phyloP scores from a whole-genome alignment of 2,113 vertebrate species.

The Phycodurus eques region DNA sequence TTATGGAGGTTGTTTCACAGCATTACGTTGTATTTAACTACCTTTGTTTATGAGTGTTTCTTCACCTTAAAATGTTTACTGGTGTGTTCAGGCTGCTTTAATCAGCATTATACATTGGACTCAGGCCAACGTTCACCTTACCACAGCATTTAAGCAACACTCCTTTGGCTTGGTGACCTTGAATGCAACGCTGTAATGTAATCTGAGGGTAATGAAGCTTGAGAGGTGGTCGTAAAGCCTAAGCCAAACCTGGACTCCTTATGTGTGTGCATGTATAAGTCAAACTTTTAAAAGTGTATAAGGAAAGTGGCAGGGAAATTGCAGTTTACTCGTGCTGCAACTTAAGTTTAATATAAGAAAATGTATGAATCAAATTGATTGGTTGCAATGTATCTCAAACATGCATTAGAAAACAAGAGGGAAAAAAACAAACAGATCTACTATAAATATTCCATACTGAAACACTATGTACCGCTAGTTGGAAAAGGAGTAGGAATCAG shows the following conservation, averaged over 20 bases:
- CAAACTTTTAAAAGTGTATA: background rate
- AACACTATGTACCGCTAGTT: no score
- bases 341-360: no score
- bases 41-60: background rate
- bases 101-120: background rate
- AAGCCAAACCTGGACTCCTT: slow-evolving; percentile 1
- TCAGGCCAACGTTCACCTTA: background rate
- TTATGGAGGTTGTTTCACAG: background rate
- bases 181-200: slow-evolving; percentile 7
- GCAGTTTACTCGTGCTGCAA: no score
- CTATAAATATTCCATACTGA: no score
- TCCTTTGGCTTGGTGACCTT: slow-evolving; percentile 24
- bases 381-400: no score
- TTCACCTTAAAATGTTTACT: background rate
- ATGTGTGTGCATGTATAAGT: background rate
- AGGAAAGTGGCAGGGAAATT: no score
- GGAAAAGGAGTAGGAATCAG: no score
- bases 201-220: slow-evolving; percentile 20
- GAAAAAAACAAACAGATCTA: no score
- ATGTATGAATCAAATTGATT: no score
- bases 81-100: background rate
- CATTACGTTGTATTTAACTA: background rate
- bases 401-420: no score
- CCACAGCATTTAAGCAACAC: background rate
- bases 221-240: slow-evolving; percentile 9